Evolutionary conservation across 2,888 invertebrate species (phyloP).

Genomic region (Drosophila yooni): DNA sequence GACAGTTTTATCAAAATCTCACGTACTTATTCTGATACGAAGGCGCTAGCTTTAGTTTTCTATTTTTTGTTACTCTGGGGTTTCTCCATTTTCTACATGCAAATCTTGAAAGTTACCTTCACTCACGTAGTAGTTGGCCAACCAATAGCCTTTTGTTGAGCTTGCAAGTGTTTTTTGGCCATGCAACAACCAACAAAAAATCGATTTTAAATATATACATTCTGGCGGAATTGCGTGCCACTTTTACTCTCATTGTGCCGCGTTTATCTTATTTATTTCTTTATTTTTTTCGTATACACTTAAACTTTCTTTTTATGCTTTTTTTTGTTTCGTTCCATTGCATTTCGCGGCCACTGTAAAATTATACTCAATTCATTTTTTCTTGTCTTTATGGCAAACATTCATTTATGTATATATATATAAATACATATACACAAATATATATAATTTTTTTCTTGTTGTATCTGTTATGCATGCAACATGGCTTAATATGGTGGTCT

Average conservation of each 20-base stretch:
- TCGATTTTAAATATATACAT: conserved; percentile 55
- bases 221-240: conserved; percentile 48
- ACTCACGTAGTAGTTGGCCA: conserved; percentile 60
- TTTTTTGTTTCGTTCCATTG: conserved; percentile 12
- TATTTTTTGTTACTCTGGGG: conserved; percentile 19
- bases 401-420: background rate
- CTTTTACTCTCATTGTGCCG: conserved; percentile 64
- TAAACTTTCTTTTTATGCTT: conserved; percentile 48
- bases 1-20: conserved; percentile 52
- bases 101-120: conserved; percentile 63
- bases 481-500: conserved; percentile 26
- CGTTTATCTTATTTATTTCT: conserved; percentile 27
- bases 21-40: conserved; percentile 49
- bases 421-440: conserved; percentile 9
- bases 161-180: conserved; percentile 21
- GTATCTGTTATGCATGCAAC: conserved; percentile 32
- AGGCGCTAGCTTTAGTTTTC: conserved; percentile 29
- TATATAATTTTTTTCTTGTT: background rate
- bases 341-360: conserved; percentile 12
- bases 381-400: conserved; percentile 2
- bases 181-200: conserved; percentile 34
- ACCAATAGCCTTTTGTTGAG: conserved; percentile 18
- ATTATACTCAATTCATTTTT: conserved; percentile 10
- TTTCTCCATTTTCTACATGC: conserved; percentile 49
- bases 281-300: conserved; percentile 12